These are phyloP conservation scores for Aptenodytes forsteri DNA, from an alignment of 2,113 vertebrate species.

Conservation along the genomic window DNA sequence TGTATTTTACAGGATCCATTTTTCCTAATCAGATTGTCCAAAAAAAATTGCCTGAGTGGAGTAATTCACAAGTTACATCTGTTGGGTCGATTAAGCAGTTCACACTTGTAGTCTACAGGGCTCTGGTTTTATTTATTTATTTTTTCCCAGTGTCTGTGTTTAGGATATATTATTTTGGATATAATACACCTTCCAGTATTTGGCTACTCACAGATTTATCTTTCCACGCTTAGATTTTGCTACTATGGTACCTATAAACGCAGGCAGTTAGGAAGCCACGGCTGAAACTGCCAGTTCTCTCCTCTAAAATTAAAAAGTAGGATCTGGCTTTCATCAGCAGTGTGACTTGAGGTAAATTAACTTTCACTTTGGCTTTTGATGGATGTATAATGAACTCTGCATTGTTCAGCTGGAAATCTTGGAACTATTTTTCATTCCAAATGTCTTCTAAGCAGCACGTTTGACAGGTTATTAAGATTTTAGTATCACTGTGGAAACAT, in stretches of 20 bases:
- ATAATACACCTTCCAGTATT: neutral
- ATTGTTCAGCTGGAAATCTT: conserved; percentile 47
- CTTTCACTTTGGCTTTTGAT: conserved; percentile 57
- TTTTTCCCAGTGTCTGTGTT: neutral
- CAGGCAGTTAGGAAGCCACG: neutral
- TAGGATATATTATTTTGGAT: neutral
- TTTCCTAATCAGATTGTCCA: neutral
- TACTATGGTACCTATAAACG: neutral
- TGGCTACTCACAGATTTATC: neutral
- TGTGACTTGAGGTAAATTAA: conserved; percentile 38
- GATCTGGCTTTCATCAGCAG: conserved; percentile 7
- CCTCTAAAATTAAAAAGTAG: conserved; percentile 3
- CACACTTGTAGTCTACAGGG: neutral
- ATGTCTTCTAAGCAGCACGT: neutral
- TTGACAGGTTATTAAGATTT: conserved; percentile 51
- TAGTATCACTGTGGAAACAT: conserved; percentile 50
- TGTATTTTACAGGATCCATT: neutral
- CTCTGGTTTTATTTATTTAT: neutral
- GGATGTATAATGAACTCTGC: conserved; percentile 19
- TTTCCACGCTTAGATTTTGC: neutral
- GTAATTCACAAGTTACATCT: neutral
- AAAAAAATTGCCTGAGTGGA: neutral
- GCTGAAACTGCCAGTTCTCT: neutral
- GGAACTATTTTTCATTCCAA: conserved; percentile 32
- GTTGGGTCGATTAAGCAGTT: neutral